Base-by-base conservation (phyloP, 2,888 invertebrate species). In the Hyppa rectilinea region DNA sequence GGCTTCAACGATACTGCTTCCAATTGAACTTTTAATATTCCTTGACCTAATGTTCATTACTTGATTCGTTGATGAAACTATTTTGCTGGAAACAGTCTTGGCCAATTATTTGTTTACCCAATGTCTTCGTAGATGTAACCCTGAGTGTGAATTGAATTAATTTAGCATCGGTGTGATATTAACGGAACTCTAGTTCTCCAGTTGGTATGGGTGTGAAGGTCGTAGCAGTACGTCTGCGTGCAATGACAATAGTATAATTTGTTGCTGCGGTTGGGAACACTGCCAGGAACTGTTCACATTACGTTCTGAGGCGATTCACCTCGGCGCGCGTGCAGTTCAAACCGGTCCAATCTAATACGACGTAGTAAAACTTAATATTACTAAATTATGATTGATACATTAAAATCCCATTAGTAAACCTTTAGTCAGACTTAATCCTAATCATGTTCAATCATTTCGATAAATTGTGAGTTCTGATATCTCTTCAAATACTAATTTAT, bases 261-360 rank as follows among this genome's bases (percentile, higher is more conserved):
- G 86, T 85, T 81, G 73, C 77, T 81, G 83, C 71, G 81, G 85
- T 85, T 90, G 89, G 91, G 90, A 90, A 88, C 78, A 79, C 75
- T 91, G 92, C 92, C 91, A 92, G 87, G 82, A 87, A 87, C 86
- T 86, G 86, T 87, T 87, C 85, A 84, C 85, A 85, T 88, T 87
- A 86, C 79, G 83, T 80, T 85, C 79, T 83, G 85, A 87, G 87
- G 87, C 87, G 83, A 87, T 87, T 88, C 88, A 87, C 87, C 88
- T 87, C 85, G 77, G 67, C 70, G 17, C 58, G 71, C 68, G 72
- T 83, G 81, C 84, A 85, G 82, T 81, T 75, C 66, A 69, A 85
- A 83, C 84, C 78, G 80, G 75, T 82, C 79, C 68, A 55, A 67
- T 80, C 55, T 71, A 75, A 81, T 75, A 71, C 58, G 52, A 7